Evolutionary conservation across 2,113 vertebrate genomes (phyloP).

Genomic region (Climacteris rufus): DNA sequence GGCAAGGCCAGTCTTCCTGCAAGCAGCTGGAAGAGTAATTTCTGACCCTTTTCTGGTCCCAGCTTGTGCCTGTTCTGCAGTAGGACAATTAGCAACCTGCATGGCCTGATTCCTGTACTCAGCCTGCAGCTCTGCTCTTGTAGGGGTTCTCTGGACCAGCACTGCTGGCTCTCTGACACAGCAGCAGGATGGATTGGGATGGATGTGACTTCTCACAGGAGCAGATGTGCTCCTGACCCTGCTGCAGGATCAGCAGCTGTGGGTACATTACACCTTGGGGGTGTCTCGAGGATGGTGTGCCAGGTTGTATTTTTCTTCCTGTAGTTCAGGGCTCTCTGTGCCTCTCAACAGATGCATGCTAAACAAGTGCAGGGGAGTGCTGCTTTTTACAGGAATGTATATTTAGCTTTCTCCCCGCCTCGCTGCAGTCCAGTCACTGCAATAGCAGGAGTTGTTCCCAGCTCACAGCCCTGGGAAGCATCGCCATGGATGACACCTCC

Average conservation of each 20-base stretch:
- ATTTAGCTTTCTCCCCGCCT: background rate
- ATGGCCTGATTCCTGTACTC: background rate
- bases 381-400: background rate
- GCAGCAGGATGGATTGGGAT: background rate
- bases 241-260: background rate
- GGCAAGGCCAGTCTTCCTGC: background rate
- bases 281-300: background rate
- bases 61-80: background rate
- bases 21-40: background rate
- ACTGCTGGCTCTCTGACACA: background rate
- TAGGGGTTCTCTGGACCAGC: background rate
- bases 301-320: background rate
- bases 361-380: slow-evolving; percentile 1
- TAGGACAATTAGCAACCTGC: background rate
- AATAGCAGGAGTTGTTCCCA: background rate
- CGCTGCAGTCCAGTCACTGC: background rate
- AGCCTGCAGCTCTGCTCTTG: background rate
- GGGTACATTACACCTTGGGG: background rate
- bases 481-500: background rate
- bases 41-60: background rate
- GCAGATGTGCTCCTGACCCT: background rate
- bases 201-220: background rate
- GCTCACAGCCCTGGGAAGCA: background rate
- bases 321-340: background rate
- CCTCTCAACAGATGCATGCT: background rate